phyloP scores from a whole-genome alignment of 2,797 vertebrate genomes.

The Lycodopsis pacificus region DNA sequence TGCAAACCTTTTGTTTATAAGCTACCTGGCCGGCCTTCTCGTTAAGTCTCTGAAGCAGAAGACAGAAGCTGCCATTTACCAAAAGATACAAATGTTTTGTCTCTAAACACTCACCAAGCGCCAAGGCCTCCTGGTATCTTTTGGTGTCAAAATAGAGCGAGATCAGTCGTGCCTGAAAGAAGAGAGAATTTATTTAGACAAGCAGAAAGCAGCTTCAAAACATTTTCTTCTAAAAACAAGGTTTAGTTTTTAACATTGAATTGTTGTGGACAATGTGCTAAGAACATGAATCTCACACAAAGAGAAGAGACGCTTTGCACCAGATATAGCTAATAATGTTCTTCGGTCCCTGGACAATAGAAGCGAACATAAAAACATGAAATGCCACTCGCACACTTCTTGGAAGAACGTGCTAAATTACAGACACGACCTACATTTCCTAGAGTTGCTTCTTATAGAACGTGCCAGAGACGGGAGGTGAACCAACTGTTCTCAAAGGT shows the following conservation, averaged over 20 bases:
- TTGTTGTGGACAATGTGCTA: background rate
- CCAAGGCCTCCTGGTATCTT: slow-evolving; percentile 97
- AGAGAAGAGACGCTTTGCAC: background rate
- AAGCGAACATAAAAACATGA: background rate
- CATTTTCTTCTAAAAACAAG: background rate
- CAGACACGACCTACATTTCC: background rate
- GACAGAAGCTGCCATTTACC: background rate
- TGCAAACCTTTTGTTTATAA: background rate
- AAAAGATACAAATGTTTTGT: background rate
- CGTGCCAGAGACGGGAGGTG: background rate
- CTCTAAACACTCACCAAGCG: slow-evolving; percentile 89
- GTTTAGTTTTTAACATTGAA: background rate
- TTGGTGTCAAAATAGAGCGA: slow-evolving; percentile 99
- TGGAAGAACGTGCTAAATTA: background rate
- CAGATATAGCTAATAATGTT: background rate
- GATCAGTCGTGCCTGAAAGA: slow-evolving; percentile 92
- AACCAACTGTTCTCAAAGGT: background rate
- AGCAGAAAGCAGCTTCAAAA: background rate
- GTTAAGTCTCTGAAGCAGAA: background rate
- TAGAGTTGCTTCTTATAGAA: background rate
- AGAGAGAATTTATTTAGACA: slow-evolving; percentile 36
- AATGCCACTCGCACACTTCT: background rate
- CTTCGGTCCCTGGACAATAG: background rate
- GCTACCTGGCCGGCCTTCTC: background rate
- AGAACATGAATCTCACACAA: background rate